Conservation (phyloP, 92 coral and sea anemone species). For the Muricea muricata region DNA sequence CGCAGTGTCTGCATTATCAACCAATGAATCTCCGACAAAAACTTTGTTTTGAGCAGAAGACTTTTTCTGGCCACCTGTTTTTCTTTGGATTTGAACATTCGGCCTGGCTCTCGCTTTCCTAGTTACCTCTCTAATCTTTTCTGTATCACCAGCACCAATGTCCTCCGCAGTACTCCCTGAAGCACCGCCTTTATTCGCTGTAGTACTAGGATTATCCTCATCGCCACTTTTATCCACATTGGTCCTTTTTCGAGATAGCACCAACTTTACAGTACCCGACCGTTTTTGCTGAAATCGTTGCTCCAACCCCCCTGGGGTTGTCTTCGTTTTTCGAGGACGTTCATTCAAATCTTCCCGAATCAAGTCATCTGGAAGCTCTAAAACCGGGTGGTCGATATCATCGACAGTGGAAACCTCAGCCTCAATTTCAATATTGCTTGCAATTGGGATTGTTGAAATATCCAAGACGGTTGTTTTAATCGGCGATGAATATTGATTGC, state of each 20-base stretch:
- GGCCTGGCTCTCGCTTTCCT: too few species aligned
- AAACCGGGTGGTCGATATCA: constrained; percentile 31
- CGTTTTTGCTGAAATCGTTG: constrained; percentile 1
- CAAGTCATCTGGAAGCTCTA: constrained; percentile 34
- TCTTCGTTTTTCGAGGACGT: not conserved
- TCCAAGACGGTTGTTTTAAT: not conserved
- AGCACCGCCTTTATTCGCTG: not conserved
- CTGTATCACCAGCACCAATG: too few species aligned
- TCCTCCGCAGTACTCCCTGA: not conserved
- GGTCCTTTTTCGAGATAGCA: constrained; percentile 23
- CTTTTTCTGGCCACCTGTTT: too few species aligned
- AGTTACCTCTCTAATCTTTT: too few species aligned
- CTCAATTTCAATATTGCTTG: constrained; percentile 37
- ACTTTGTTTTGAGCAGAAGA: too few species aligned
- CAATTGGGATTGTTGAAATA: constrained; percentile 23
- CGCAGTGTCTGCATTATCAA: too few species aligned
- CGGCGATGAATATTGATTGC: not conserved
- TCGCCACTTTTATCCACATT: not conserved
- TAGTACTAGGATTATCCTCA: not conserved
- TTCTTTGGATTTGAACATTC: too few species aligned
- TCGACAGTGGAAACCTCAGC: not conserved
- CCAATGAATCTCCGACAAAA: too few species aligned
- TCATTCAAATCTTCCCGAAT: not conserved
- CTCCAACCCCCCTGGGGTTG: not conserved
- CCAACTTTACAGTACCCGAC: constrained; percentile 6